Percentiles rank a stretch among this genome's conserved stretches.
Evolutionary conservation across 1,140 invertebrate species (phyloP).

Genomic region (Bombus cullumanus): DNA sequence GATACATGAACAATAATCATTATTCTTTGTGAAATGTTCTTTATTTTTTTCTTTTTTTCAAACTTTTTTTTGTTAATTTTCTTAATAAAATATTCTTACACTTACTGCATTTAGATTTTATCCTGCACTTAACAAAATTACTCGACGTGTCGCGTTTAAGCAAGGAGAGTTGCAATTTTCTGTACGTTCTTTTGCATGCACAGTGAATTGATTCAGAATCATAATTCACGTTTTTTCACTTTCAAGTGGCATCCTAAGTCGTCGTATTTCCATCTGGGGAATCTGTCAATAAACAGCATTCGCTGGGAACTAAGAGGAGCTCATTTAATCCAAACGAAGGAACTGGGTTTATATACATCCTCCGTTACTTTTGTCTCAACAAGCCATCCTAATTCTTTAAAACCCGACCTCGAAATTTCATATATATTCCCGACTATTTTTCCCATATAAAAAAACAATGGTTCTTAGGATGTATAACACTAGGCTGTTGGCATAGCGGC

Average conservation of each 20-base stretch:
- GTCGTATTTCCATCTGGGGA: conserved; percentile 61
- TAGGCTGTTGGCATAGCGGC: conserved; percentile 76
- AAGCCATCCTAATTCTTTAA: conserved; percentile 64
- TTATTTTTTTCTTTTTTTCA: neutral
- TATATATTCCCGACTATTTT: conserved; percentile 64
- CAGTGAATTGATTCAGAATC: conserved; percentile 54
- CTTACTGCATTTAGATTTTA: conserved; percentile 38
- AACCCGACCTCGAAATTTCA: conserved; percentile 67
- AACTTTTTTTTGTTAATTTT: neutral
- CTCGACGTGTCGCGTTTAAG: conserved; percentile 29
- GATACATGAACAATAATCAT: neutral
- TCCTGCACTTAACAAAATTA: conserved; percentile 48
- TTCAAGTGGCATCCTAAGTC: conserved; percentile 61
- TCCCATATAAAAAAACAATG: conserved; percentile 70
- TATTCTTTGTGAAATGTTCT: neutral
- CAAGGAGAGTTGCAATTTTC: conserved; percentile 29
- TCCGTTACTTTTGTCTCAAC: conserved; percentile 54
- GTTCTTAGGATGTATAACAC: conserved; percentile 78
- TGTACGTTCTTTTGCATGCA: conserved; percentile 65
- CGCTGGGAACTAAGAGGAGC: conserved; percentile 56
- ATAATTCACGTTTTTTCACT: conserved; percentile 59
- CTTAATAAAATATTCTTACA: conserved; percentile 18
- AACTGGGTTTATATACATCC: conserved; percentile 58
- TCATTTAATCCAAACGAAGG: conserved; percentile 58
- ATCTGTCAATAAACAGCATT: conserved; percentile 62